These are phyloP conservation scores for Vidua macroura DNA, from an alignment of 2,113 vertebrate genomes.

Conservation along the genomic window DNA sequence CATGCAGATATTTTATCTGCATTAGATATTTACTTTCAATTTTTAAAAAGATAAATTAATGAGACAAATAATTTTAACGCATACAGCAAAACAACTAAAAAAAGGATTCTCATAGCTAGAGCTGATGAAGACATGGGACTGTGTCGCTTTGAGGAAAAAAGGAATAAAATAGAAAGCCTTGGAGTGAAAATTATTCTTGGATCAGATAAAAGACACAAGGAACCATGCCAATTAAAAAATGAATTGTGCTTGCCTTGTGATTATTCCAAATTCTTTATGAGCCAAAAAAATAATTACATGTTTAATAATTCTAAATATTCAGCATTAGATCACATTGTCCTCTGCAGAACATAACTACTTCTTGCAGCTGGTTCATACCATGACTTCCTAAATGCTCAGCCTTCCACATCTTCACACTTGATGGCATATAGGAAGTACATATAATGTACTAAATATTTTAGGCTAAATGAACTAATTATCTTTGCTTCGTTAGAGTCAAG, in stretches of 20 bases:
- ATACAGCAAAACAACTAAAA: neutral
- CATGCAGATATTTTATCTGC: neutral
- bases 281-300: neutral
- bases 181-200: neutral
- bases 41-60: neutral
- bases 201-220: neutral
- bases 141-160: accelerated
- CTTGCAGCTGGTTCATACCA: neutral
- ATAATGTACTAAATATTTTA: neutral
- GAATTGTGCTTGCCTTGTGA: neutral
- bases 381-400: neutral
- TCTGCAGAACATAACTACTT: neutral
- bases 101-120: neutral
- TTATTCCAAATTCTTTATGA: neutral
- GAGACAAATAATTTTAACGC: neutral
- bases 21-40: neutral
- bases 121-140: neutral
- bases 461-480: neutral
- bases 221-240: neutral
- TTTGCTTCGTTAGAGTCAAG: neutral
- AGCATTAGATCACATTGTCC: neutral
- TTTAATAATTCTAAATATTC: neutral
- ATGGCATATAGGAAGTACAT: neutral
- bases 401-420: neutral
- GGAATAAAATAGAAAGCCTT: neutral